phyloP scores from a whole-genome alignment of 53 echinoderm and acorn worm species.

The Echinarachnius parma region DNA sequence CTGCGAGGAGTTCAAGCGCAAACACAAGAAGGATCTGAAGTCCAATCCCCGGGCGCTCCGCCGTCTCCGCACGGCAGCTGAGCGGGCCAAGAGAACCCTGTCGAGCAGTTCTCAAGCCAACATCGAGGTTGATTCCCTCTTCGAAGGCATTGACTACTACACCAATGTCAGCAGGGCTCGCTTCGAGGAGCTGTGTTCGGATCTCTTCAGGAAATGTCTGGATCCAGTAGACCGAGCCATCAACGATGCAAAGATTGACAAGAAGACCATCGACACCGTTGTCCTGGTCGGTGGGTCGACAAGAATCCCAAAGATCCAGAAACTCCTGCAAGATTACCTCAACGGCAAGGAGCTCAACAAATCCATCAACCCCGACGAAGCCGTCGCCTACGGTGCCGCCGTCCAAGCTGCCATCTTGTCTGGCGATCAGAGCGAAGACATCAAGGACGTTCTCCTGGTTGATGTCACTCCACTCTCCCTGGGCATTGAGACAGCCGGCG shows the following conservation, averaged over 20 bases:
- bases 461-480: constrained; percentile 74
- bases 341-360: constrained; percentile 69
- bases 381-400: constrained; percentile 84
- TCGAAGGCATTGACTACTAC: constrained; percentile 63
- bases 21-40: constrained; percentile 69
- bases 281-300: constrained; percentile 79
- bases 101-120: constrained; percentile 64
- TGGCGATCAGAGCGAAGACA: constrained; percentile 60
- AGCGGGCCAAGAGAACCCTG: constrained; percentile 78
- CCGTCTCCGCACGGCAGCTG: constrained; percentile 71
- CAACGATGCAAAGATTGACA: constrained; percentile 68
- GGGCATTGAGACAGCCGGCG: constrained; percentile 75
- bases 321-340: constrained; percentile 64
- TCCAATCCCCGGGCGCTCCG: constrained; percentile 59
- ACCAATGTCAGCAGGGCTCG: constrained; percentile 52
- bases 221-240: constrained; percentile 73
- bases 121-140: constrained; percentile 69
- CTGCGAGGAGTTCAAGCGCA: constrained; percentile 62
- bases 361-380: constrained; percentile 86
- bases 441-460: constrained; percentile 62
- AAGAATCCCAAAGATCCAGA: constrained; percentile 73
- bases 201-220: constrained; percentile 64
- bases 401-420: constrained; percentile 75
- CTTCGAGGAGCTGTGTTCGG: constrained; percentile 70
- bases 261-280: constrained; percentile 61